phyloP scores from a whole-genome alignment of 2,888 invertebrate genomes.

The Sphaerophoria rueppellii region DNA sequence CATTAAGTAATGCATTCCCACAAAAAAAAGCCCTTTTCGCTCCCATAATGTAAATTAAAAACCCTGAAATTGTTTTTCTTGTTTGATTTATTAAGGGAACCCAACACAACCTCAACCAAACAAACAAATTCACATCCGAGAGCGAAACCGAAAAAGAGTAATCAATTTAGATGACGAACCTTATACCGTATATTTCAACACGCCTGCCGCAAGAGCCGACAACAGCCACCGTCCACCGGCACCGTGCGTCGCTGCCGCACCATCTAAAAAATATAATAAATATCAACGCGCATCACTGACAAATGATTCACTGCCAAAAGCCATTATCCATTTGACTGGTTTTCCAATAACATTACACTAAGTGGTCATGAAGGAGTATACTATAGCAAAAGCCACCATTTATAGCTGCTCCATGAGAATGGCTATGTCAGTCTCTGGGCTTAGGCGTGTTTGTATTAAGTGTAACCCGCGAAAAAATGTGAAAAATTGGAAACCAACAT shows the following conservation, averaged over 20 bases:
- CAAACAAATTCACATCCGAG: neutral
- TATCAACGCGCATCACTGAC: constrained; percentile 37
- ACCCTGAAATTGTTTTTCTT: neutral
- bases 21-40: no score
- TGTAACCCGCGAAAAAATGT: constrained; percentile 52
- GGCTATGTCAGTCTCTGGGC: neutral
- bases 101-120: neutral
- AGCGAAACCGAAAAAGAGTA: neutral
- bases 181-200: neutral
- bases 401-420: neutral
- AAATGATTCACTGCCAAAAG: constrained; percentile 57
- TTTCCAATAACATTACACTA: constrained; percentile 55
- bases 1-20: no score
- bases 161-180: neutral
- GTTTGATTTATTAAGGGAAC: neutral
- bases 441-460: neutral
- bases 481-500: constrained; percentile 67
- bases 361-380: constrained; percentile 47
- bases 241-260: no score
- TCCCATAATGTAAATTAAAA: no score
- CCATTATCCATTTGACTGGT: constrained; percentile 65
- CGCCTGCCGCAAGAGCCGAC: neutral
- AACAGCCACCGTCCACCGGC: no score
- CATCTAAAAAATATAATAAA: constrained; percentile 28
- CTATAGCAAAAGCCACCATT: constrained; percentile 28